Evolutionary conservation across 2,888 invertebrate genomes (phyloP).

Genomic region (Dasypolia templi): DNA sequence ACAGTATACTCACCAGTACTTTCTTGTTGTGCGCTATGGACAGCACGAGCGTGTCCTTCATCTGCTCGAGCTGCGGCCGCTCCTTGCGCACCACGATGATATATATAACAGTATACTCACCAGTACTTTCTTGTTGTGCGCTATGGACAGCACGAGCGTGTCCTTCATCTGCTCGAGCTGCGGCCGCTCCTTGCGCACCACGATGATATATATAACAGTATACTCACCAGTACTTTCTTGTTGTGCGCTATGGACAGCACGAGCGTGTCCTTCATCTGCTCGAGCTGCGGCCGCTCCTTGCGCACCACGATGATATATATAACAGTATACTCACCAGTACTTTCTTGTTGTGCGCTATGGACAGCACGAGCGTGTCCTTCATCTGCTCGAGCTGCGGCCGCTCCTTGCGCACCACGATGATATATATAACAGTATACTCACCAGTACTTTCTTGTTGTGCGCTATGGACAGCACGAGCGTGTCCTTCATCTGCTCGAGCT

Average conservation of each 20-base stretch:
- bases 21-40: slow-evolving; percentile 95
- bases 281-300: slow-evolving; percentile 96
- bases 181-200: slow-evolving; percentile 97
- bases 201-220: slow-evolving; percentile 87
- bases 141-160: slow-evolving; percentile 94
- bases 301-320: slow-evolving; percentile 94
- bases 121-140: slow-evolving; percentile 94
- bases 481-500: slow-evolving; percentile 97
- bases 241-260: slow-evolving; percentile 95
- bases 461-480: slow-evolving; percentile 94
- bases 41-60: slow-evolving; percentile 95
- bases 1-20: slow-evolving; percentile 85
- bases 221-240: slow-evolving; percentile 91
- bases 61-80: slow-evolving; percentile 96
- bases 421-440: slow-evolving; percentile 61
- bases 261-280: slow-evolving; percentile 96
- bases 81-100: slow-evolving; percentile 97
- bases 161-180: slow-evolving; percentile 97
- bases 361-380: slow-evolving; percentile 95
- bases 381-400: slow-evolving; percentile 96
- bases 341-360: slow-evolving; percentile 94
- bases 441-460: slow-evolving; percentile 93
- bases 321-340: slow-evolving; percentile 85
- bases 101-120: slow-evolving; percentile 68
- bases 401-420: slow-evolving; percentile 97